Conservation (phyloP, 2,113 vertebrate species). For the Spea bombifrons region DNA sequence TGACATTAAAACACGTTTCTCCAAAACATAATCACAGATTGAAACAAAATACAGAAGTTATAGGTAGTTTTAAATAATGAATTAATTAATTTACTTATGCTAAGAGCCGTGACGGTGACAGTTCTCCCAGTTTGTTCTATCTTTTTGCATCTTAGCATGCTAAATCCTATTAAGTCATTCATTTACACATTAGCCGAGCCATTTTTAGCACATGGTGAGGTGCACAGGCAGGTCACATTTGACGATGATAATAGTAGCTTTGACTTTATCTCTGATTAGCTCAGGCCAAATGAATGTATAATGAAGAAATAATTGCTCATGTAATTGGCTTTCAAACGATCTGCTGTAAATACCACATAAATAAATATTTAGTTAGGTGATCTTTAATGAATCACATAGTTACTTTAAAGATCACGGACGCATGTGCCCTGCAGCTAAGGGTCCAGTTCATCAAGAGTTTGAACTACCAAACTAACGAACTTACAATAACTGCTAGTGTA, state of each 20-base stretch:
- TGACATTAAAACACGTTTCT: no score
- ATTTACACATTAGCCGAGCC: no score
- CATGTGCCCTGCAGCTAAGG: neutral
- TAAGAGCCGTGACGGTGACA: no score
- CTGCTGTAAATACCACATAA: neutral
- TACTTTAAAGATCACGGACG: neutral
- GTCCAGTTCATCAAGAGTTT: neutral
- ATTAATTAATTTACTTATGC: no score
- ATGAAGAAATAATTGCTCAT: neutral
- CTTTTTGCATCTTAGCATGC: no score
- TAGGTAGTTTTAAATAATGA: no score
- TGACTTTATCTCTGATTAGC: neutral
- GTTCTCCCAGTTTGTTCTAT: no score
- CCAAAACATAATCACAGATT: no score
- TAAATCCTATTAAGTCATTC: no score
- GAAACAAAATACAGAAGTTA: no score
- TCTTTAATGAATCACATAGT: neutral
- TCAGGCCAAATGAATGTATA: neutral
- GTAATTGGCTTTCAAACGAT: neutral
- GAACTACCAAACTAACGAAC: neutral
- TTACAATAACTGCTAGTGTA: neutral
- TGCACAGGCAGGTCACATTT: neutral
- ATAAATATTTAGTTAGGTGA: slow-evolving; percentile 6
- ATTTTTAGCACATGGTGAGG: no score
- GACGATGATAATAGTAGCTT: neutral